phyloP scores from a whole-genome alignment of 2,888 invertebrate genomes.

The Drosophila kuntzei region DNA sequence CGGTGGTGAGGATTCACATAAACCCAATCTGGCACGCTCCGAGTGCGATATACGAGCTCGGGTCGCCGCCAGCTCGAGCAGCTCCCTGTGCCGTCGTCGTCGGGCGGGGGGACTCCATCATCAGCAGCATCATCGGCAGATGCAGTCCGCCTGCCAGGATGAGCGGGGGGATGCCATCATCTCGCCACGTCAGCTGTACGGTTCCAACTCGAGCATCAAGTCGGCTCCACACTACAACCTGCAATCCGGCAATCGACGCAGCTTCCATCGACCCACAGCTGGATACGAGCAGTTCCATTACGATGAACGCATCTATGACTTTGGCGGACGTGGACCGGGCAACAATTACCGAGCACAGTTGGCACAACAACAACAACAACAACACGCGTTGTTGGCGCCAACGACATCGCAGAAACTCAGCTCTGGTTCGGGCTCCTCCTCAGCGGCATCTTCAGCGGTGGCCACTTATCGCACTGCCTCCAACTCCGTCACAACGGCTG shows the following conservation, averaged over 20 bases:
- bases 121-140: conserved; percentile 69
- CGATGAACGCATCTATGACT: conserved; percentile 85
- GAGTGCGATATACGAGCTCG: conserved; percentile 87
- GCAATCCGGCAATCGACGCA: conserved; percentile 66
- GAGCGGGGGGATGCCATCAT: conserved; percentile 75
- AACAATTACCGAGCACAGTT: conserved; percentile 73
- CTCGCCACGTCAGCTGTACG: conserved; percentile 84
- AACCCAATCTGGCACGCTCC: conserved; percentile 86
- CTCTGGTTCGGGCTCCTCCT: conserved; percentile 79
- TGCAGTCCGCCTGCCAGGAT: conserved; percentile 78
- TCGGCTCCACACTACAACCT: conserved; percentile 86
- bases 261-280: conserved; percentile 62
- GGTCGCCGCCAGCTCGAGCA: conserved; percentile 65
- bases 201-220: conserved; percentile 86
- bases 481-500: background rate
- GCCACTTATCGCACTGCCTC: conserved; percentile 63
- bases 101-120: conserved; percentile 81
- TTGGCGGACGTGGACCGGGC: conserved; percentile 83
- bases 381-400: conserved; percentile 36
- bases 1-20: conserved; percentile 86
- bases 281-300: conserved; percentile 79
- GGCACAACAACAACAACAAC: conserved; percentile 39
- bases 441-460: conserved; percentile 76
- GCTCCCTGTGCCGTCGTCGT: conserved; percentile 76
- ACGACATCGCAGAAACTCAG: conserved; percentile 64